Percentiles rank a stretch among this genome's conserved stretches.
Evolutionary conservation across 2,797 vertebrate genomes (phyloP).

Genomic region (Myripristis jacobus): DNA sequence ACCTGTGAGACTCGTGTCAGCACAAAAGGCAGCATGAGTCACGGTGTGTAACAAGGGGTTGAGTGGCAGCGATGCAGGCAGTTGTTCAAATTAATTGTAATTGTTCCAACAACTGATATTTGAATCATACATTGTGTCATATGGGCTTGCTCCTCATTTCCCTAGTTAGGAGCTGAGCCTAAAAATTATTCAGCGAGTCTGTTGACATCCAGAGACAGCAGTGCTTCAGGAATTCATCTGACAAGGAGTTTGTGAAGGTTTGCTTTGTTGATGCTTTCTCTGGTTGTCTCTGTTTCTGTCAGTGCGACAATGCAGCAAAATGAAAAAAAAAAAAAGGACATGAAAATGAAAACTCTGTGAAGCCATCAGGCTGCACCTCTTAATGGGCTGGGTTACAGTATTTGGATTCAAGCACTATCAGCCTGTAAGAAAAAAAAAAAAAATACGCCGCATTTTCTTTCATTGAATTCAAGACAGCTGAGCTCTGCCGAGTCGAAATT

Average conservation of each 20-base stretch:
- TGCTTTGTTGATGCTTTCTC: conserved; percentile 7
- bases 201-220: background rate
- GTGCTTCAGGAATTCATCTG: background rate
- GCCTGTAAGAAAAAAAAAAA: too few species aligned
- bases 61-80: conserved; percentile 4
- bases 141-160: background rate
- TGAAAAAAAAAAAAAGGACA: conserved; percentile 46
- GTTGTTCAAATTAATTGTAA: conserved; percentile 17
- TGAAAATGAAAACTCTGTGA: conserved; percentile 43
- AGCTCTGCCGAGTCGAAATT: conserved; percentile 54
- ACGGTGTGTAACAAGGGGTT: background rate
- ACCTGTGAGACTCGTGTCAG: conserved; percentile 14
- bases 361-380: conserved; percentile 44
- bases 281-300: conserved; percentile 28
- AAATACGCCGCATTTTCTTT: conserved; percentile 65
- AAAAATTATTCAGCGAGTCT: background rate
- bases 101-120: conserved; percentile 22
- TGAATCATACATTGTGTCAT: conserved; percentile 8
- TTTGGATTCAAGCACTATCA: conserved; percentile 46
- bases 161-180: background rate
- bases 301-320: conserved; percentile 28
- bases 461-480: conserved; percentile 62
- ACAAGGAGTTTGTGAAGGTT: background rate
- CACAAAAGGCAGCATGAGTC: conserved; percentile 15
- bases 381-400: conserved; percentile 48